Conservation (phyloP, 1,140 invertebrate species). For the Bathynomus jamesi region DNA sequence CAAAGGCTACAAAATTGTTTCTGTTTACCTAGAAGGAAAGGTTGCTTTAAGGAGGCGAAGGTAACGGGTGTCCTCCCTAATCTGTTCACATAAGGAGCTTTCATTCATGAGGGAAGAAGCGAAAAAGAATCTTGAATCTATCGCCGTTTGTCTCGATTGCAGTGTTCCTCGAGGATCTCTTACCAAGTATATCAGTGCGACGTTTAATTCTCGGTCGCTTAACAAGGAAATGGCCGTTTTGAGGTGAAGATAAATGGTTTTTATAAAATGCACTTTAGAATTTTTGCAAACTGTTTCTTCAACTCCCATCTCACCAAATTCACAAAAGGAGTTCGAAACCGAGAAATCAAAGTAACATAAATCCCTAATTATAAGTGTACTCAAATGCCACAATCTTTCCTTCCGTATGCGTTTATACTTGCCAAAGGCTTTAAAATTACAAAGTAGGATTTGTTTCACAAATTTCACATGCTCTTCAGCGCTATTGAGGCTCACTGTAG, state of each 20-base stretch:
- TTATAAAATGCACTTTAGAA: neutral
- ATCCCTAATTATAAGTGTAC: neutral
- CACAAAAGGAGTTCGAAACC: neutral
- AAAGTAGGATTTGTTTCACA: neutral
- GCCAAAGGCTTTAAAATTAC: neutral
- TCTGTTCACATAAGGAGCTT: neutral
- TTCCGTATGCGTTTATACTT: neutral
- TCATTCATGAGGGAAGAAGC: neutral
- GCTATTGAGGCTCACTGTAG: neutral
- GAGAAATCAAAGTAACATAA: neutral
- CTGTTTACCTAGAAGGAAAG: neutral
- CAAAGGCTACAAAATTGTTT: too few relatives aligned
- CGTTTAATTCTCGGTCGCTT: neutral
- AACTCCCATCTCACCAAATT: neutral
- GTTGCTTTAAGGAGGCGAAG: neutral
- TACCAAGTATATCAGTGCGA: neutral
- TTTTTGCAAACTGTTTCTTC: neutral
- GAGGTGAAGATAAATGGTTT: neutral
- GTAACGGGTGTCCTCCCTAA: neutral
- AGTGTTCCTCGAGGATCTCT: neutral
- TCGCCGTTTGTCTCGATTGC: neutral
- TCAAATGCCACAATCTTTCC: neutral
- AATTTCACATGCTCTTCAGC: neutral
- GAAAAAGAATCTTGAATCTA: neutral
- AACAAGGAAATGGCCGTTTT: neutral